Evolutionary conservation across 2,113 vertebrate genomes (phyloP).

Genomic region (Vicugna pacos): DNA sequence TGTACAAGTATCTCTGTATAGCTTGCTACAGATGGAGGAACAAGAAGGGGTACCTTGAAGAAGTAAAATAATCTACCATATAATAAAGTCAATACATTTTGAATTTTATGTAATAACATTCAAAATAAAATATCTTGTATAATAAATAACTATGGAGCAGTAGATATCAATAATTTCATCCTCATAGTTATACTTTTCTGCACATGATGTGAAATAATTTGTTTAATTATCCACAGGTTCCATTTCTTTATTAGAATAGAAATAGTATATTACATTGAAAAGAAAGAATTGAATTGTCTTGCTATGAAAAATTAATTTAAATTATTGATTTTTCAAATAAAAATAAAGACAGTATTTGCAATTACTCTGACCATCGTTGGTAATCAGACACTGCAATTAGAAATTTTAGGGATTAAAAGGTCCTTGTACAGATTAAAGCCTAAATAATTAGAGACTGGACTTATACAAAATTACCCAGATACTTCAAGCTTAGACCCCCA

Average conservation of each 20-base stretch:
- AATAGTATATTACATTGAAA: constrained; percentile 49
- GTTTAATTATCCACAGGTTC: constrained; percentile 63
- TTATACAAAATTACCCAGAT: neutral
- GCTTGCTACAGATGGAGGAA: constrained; percentile 67
- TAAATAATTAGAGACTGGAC: neutral
- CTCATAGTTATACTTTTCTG: neutral
- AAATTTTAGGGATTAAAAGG: neutral
- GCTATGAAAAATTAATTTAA: neutral
- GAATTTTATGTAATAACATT: neutral
- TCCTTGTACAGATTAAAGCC: neutral
- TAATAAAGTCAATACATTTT: constrained; percentile 62
- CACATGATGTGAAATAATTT: constrained; percentile 10
- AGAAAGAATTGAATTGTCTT: neutral
- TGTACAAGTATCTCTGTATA: constrained; percentile 84
- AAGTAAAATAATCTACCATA: constrained; percentile 16
- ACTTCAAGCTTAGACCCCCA: neutral
- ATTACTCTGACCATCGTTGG: neutral
- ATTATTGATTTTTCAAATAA: neutral
- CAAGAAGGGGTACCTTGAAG: constrained; percentile 19
- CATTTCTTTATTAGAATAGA: constrained; percentile 57
- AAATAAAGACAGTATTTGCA: neutral
- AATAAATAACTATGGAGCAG: fast-evolving
- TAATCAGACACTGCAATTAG: neutral
- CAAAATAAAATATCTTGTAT: neutral
- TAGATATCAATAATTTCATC: neutral